Evolutionary conservation across 2,888 invertebrate species (phyloP).

Genomic region (Scotopteryx bipunctaria): DNA sequence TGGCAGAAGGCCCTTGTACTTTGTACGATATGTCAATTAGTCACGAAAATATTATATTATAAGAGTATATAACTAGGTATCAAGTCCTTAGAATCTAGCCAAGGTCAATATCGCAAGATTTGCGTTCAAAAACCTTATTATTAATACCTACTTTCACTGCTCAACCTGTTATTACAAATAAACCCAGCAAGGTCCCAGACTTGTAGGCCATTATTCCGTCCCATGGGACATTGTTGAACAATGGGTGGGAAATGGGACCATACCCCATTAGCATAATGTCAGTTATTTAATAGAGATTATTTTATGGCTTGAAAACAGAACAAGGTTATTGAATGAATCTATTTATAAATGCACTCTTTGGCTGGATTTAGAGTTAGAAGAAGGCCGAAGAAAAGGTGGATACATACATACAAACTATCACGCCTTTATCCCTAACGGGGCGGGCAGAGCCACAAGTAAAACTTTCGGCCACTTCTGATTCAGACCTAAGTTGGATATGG

Average conservation of each 20-base stretch:
- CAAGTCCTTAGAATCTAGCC: conserved; percentile 6
- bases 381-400: too few species aligned
- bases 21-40: too few species aligned
- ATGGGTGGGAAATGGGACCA: conserved; percentile 36
- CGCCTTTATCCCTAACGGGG: too few species aligned
- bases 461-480: too few species aligned
- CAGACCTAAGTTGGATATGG: too few species aligned
- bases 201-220: conserved; percentile 30
- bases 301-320: conserved; percentile 9
- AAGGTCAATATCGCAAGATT: conserved; percentile 19
- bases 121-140: conserved; percentile 16
- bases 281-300: conserved; percentile 39
- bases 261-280: conserved; percentile 34
- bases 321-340: conserved; percentile 2
- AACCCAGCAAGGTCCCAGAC: conserved; percentile 24
- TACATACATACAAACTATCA: too few species aligned
- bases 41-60: too few species aligned
- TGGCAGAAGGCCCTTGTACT: too few species aligned
- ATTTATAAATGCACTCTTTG: not conserved
- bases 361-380: too few species aligned
- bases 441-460: too few species aligned
- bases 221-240: conserved; percentile 27
- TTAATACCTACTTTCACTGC: conserved; percentile 25
- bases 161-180: conserved; percentile 28
- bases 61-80: not conserved